A percentile compares a stretch with the other conserved stretches of the same genome.
phyloP scores from a whole-genome alignment of 2,888 invertebrate genomes.

The Beris morrisii region DNA sequence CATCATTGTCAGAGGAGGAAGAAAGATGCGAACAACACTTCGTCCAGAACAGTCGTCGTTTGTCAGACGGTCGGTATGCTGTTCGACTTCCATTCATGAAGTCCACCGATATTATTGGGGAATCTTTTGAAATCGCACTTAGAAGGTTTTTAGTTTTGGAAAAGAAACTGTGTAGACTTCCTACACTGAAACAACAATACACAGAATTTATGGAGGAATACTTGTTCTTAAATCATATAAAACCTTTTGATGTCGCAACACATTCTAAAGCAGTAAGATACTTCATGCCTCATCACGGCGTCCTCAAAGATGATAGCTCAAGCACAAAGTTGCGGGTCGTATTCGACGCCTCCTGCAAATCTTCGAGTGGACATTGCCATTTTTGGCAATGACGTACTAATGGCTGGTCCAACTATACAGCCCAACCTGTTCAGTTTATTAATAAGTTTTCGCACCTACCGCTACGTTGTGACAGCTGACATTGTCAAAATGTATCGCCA shows the following conservation, averaged over 20 bases:
- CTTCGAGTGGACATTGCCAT: neutral
- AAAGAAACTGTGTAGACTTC: neutral
- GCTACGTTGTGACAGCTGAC: neutral
- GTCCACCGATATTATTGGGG: neutral
- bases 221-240: neutral
- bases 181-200: too few species aligned
- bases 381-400: neutral
- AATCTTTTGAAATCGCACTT: neutral
- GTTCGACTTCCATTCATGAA: conserved; percentile 1
- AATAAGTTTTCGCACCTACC: neutral
- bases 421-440: neutral
- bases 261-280: neutral
- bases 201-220: conserved; percentile 1
- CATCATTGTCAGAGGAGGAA: neutral
- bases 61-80: neutral
- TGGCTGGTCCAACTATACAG: neutral
- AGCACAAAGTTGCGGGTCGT: too few species aligned
- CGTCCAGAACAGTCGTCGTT: neutral
- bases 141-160: neutral
- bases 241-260: neutral
- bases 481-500: neutral
- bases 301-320: too few species aligned
- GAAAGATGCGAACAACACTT: neutral
- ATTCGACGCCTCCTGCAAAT: too few species aligned
- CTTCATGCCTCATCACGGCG: conserved; percentile 5